Percentiles rank a stretch among this genome's conserved stretches.
phyloP scores from a whole-genome alignment of 37 sponge, comb jelly and placozoan species.

The Haliclona indistincta region DNA sequence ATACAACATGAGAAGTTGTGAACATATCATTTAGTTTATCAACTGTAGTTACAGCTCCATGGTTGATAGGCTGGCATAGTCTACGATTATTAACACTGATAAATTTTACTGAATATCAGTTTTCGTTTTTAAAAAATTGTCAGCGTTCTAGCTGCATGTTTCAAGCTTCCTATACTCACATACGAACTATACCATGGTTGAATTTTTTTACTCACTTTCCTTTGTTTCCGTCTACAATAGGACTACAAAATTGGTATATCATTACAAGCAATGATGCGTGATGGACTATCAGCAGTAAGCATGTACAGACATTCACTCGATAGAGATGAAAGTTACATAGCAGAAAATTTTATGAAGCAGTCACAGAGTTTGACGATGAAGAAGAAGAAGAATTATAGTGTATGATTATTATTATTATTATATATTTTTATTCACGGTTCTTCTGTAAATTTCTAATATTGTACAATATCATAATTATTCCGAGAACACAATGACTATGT shows the following conservation, averaged over 20 bases:
- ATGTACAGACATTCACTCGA: neutral
- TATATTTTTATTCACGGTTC: neutral
- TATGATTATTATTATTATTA: slow-evolving; percentile 1
- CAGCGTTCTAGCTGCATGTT: no score
- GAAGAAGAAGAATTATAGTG: neutral
- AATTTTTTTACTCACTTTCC: neutral
- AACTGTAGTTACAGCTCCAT: neutral
- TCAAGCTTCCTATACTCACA: no score
- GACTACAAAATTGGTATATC: slow-evolving; percentile 7
- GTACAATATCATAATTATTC: no score
- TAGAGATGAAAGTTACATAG: slow-evolving; percentile 1
- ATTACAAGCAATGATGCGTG: slow-evolving; percentile 16
- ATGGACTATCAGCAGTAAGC: neutral
- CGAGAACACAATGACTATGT: no score
- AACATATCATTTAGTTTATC: neutral
- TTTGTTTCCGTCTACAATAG: slow-evolving; percentile 14
- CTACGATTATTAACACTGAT: no score
- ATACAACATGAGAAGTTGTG: neutral
- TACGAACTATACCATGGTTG: no score
- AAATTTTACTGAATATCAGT: no score
- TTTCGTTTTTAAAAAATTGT: no score
- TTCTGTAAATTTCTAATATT: no score
- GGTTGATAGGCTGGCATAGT: neutral
- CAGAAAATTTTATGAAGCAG: slow-evolving; percentile 35
- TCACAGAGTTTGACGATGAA: neutral